Base-by-base conservation (phyloP, 2,888 invertebrate genomes). In the Scaptomyza reducta region DNA sequence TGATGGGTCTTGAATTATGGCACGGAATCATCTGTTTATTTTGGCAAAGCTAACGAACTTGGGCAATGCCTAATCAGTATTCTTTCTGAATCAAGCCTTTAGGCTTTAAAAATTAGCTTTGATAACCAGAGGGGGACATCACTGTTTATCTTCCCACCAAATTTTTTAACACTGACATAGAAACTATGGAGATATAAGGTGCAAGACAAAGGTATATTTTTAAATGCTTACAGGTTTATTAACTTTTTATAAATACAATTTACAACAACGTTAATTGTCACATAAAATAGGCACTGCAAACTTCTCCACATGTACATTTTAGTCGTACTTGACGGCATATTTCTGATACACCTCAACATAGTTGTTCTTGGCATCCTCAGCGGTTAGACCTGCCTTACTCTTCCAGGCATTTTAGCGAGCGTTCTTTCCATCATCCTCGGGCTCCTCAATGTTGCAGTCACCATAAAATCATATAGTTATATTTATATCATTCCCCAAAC, bases 381-480 rank as follows among this genome's bases (percentile, higher is more conserved):
- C 92, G 49, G 94, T 92, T 80, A 94, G 93, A 33, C 98, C 98
- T 92, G 97, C 97, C 91, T 95, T 96, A 61, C 92, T 93, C 76
- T 94, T 94, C 98, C 98, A 99, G 3, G 96, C 95, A 91, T 96
- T 96, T 96, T 97, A 98, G 92, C 98, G 98, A 7, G 97, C 97
- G 91, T 96, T 97, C 77, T 98, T 97, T 91, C 96, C 96, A 79
- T 96, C 91, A 87, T 98, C 97, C 71, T 97, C 97, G 56, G 98
- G 98, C 81, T 96, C 95, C 54, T 93, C 97, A 75, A 95, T 96
- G 90, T 95, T 95, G 79, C 94, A 94, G 89, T 98, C 97, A 1
- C 97, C 97, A 49, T 3, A 45, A 53, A 13, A 47, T 33, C 16
- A 38, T 49, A 33, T 42, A 31, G 61, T 63, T 87, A 70, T 85